These are phyloP conservation scores for Erpetoichthys calabaricus DNA, from an alignment of 2,797 vertebrate genomes.

Conservation along the genomic window DNA sequence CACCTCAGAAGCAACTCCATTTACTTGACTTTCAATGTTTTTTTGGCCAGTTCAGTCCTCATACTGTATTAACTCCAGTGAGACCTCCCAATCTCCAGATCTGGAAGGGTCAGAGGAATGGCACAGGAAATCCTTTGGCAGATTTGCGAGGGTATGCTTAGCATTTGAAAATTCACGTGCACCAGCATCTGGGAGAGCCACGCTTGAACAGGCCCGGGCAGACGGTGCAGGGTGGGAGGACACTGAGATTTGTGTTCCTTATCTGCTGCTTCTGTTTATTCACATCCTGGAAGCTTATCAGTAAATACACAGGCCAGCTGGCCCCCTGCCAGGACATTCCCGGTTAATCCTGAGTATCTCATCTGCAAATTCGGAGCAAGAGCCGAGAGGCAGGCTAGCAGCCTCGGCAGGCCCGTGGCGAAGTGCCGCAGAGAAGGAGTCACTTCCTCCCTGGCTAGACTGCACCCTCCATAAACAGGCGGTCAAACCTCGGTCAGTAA, in stretches of 20 bases:
- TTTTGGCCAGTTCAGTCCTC: too few species aligned
- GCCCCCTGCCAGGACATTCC: conserved; percentile 27
- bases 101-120: too few species aligned
- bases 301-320: conserved; percentile 44
- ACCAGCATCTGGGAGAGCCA: too few species aligned
- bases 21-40: too few species aligned
- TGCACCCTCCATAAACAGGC: conserved; percentile 9
- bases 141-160: too few species aligned
- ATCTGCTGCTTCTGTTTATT: conserved; percentile 47
- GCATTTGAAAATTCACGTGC: too few species aligned
- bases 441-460: conserved; percentile 55
- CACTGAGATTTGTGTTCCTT: conserved; percentile 32
- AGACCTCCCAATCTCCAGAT: too few species aligned
- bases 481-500: too few species aligned
- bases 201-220: neutral
- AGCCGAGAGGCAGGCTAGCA: neutral
- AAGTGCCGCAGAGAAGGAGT: conserved; percentile 19
- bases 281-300: conserved; percentile 53
- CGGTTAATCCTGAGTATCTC: conserved; percentile 16
- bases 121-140: too few species aligned
- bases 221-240: conserved; percentile 4
- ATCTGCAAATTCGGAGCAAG: neutral
- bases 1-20: too few species aligned
- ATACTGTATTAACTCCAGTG: too few species aligned
- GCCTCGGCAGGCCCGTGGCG: conserved; percentile 43